These are phyloP conservation scores for Cabera pusaria DNA, from an alignment of 2,888 invertebrate species.

Conservation along the genomic window DNA sequence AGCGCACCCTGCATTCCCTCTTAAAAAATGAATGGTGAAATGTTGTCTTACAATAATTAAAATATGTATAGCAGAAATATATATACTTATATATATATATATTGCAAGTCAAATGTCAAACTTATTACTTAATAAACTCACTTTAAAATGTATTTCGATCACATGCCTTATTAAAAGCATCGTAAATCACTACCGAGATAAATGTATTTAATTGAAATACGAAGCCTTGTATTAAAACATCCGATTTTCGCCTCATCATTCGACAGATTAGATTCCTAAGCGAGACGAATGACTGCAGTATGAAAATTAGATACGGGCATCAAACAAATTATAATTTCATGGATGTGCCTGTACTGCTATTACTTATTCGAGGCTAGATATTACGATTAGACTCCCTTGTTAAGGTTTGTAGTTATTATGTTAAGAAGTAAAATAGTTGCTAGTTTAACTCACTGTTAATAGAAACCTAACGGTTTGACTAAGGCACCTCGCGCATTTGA, in stretches of 20 bases:
- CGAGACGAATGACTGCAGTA: slow-evolving; percentile 69
- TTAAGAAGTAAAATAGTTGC: no score
- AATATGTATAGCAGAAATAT: no score
- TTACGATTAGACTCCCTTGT: no score
- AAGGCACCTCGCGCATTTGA: no score
- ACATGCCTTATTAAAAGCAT: slow-evolving; percentile 37
- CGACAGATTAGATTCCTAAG: slow-evolving; percentile 69
- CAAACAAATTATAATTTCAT: slow-evolving; percentile 51
- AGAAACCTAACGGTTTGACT: no score
- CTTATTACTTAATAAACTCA: slow-evolving; percentile 1
- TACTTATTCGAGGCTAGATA: slow-evolving; percentile 18
- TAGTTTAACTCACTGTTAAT: no score
- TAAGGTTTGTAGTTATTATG: no score
- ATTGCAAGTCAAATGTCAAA: no score
- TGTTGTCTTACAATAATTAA: no score
- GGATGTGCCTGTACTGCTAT: slow-evolving; percentile 36
- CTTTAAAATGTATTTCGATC: slow-evolving; percentile 40
- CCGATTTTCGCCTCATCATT: slow-evolving; percentile 69
- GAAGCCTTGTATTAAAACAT: slow-evolving; percentile 58
- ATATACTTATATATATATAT: no score
- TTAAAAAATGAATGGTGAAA: no score
- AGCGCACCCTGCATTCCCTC: no score
- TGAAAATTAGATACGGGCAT: slow-evolving; percentile 65
- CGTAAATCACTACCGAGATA: slow-evolving; percentile 71
- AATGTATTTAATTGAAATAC: slow-evolving; percentile 73